A percentile compares a stretch with the other conserved stretches of the same genome.
Evolutionary conservation across 2,797 vertebrate species (phyloP).

Genomic region (Crocidura indochinensis): DNA sequence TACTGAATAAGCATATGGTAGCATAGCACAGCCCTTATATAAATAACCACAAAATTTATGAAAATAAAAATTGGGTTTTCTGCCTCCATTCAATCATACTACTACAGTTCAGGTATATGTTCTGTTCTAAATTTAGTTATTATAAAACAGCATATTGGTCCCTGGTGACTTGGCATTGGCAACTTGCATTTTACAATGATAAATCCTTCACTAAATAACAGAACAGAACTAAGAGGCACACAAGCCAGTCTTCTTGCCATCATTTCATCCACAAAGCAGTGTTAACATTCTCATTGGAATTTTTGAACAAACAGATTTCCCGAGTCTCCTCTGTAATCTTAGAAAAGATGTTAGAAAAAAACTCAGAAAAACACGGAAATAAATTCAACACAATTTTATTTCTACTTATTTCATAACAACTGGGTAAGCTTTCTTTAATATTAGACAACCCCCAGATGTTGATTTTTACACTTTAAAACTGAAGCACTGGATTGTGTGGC

Average conservation of each 20-base stretch:
- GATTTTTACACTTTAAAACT: constrained; percentile 72
- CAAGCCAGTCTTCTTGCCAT: constrained; percentile 67
- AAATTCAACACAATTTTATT: constrained; percentile 63
- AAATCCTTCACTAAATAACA: constrained; percentile 56
- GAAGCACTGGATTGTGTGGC: constrained; percentile 83
- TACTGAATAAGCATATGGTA: constrained; percentile 84
- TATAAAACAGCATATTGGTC: constrained; percentile 89
- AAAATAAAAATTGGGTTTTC: constrained; percentile 81
- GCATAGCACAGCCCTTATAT: constrained; percentile 88
- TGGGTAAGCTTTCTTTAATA: constrained; percentile 53
- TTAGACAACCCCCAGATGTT: constrained; percentile 14
- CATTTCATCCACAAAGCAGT: constrained; percentile 28
- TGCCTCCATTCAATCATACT: constrained; percentile 84
- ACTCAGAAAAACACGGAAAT: constrained; percentile 72
- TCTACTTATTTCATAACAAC: constrained; percentile 57
- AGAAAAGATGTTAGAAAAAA: constrained; percentile 4
- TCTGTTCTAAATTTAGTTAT: constrained; percentile 86
- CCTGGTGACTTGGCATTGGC: constrained; percentile 88
- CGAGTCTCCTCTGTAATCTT: constrained; percentile 67
- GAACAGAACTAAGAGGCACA: constrained; percentile 81
- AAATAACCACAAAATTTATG: constrained; percentile 80
- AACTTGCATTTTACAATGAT: constrained; percentile 57
- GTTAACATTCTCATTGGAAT: constrained; percentile 75
- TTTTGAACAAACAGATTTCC: constrained; percentile 72
- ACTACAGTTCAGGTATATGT: constrained; percentile 83